Evolutionary conservation across 2,888 invertebrate genomes (phyloP), one percentile per base, ranked within the genome.

Genomic region (Timandra comae): DNA sequence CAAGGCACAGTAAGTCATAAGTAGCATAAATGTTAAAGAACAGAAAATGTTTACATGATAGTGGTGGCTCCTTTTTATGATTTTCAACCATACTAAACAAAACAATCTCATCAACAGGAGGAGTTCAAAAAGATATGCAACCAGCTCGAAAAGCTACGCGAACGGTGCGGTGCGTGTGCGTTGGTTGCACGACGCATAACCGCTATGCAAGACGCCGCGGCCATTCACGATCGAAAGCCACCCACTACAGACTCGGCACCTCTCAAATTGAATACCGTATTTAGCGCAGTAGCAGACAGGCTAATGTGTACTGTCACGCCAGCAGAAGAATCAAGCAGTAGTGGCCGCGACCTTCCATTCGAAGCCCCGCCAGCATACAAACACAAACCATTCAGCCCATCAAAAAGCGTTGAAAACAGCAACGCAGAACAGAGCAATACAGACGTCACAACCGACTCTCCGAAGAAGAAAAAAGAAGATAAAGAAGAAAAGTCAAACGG

Each of bases 161-260:
- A 95, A 55, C 89, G 92, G 39, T 89, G 93, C 41, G 88, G 93
- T 9, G 90, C 92, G 0, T 93, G 93, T 56, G 87, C 91, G 9
- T 90, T 91, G 35, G 78, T 95, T 41, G 91, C 91, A 7, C 89
- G 91, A 33, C 92, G 93, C 56, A 91, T 95, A 44, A 86, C 88
- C 0, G 93, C 94, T 3, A 95, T 95, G 94, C 93, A 93, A 56
- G 93, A 93, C 38, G 94, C 93, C 0, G 91, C 92, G 0, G 87
- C 87, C 13, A 68, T 87, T 5, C 86, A 88, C 28, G 91, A 91
- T 9, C 57, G 72, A 19, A 84, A 78, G 46, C 86, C 88, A 1
- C 71, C 86, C n/a, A 62, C 84, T 0, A 77, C 81, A 23, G 88
- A 80, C 35, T 80, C 79, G 27, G 84, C 79, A 7, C 87, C 79